Evolutionary conservation across 2,888 invertebrate genomes (phyloP).

Genomic region (Atrina japonica): DNA sequence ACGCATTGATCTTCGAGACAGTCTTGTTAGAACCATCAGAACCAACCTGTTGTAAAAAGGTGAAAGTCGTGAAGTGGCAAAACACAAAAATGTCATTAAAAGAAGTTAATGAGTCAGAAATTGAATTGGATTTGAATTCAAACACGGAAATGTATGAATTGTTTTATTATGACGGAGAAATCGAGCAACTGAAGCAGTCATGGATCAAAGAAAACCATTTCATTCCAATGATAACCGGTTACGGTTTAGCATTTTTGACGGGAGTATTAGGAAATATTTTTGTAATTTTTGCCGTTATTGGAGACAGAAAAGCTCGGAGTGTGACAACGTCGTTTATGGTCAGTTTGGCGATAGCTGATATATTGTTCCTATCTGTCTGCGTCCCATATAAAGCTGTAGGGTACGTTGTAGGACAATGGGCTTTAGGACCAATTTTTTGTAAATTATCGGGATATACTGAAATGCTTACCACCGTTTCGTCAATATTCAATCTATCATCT

Average conservation of each 20-base stretch:
- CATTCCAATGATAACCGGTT: constrained; percentile 69
- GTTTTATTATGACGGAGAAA: constrained; percentile 65
- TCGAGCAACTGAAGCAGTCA: constrained; percentile 58
- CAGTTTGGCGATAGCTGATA: constrained; percentile 80
- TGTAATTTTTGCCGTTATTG: constrained; percentile 81
- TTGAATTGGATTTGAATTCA: too few relatives aligned
- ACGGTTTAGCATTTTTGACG: constrained; percentile 76
- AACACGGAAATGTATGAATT: too few relatives aligned
- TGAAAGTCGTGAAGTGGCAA: too few relatives aligned
- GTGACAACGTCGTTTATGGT: constrained; percentile 78
- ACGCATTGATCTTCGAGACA: too few relatives aligned
- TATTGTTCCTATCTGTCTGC: constrained; percentile 81
- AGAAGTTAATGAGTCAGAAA: too few relatives aligned
- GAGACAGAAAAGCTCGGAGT: constrained; percentile 77
- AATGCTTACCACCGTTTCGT: constrained; percentile 82
- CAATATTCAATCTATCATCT: constrained; percentile 82
- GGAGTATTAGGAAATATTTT: constrained; percentile 82
- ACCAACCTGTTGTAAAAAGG: too few relatives aligned
- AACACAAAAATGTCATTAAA: too few relatives aligned
- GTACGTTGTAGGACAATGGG: constrained; percentile 81
- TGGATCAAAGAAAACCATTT: constrained; percentile 71
- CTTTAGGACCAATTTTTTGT: constrained; percentile 81
- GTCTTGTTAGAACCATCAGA: too few relatives aligned
- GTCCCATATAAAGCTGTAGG: constrained; percentile 81
- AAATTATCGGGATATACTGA: constrained; percentile 82